Evolutionary conservation across 2,113 vertebrate genomes (phyloP).

Genomic region (Aegithalos caudatus): DNA sequence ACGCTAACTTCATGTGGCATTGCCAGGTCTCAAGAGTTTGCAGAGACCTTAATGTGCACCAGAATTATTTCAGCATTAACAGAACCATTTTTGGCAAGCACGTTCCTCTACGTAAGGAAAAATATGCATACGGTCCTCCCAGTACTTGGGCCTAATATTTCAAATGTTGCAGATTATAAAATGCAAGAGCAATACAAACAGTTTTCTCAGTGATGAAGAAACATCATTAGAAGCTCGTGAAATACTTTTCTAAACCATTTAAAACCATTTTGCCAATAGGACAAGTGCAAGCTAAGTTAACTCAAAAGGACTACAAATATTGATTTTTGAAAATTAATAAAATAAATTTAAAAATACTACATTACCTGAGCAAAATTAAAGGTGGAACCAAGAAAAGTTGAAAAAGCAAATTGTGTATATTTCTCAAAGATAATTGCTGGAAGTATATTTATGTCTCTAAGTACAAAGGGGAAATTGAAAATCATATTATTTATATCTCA

Average conservation of each 20-base stretch:
- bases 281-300: background rate
- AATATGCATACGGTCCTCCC: background rate
- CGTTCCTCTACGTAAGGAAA: background rate
- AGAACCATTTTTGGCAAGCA: background rate
- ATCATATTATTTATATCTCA: background rate
- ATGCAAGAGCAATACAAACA: background rate
- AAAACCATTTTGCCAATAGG: background rate
- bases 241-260: background rate
- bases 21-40: background rate
- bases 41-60: background rate
- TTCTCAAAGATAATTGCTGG: background rate
- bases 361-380: background rate
- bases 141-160: background rate
- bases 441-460: background rate
- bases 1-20: background rate
- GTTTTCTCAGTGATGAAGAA: background rate
- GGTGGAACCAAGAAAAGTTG: background rate
- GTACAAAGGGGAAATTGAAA: background rate
- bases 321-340: background rate
- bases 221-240: background rate
- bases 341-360: background rate
- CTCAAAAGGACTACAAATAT: background rate
- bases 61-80: background rate
- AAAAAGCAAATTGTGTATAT: background rate
- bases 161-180: background rate